phyloP scores from a whole-genome alignment of 1,140 invertebrate genomes.

The Platorchestia sp. region DNA sequence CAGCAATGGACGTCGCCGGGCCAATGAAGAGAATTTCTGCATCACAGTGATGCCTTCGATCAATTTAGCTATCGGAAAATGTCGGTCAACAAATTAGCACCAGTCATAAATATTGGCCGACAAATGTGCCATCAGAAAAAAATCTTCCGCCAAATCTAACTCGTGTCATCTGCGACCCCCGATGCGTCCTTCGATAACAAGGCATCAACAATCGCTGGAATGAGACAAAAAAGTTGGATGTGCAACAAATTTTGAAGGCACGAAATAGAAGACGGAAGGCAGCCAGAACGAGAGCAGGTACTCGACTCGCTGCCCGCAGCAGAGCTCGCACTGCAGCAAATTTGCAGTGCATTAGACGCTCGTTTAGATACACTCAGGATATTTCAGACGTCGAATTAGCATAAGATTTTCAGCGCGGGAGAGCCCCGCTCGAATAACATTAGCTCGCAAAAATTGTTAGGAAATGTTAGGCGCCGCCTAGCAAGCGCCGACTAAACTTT shows the following conservation, averaged over 20 bases:
- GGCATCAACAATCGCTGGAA: background rate
- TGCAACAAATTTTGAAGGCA: background rate
- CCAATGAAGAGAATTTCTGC: background rate
- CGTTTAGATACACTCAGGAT: constrained; percentile 47
- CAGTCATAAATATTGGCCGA: no score
- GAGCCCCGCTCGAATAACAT: background rate
- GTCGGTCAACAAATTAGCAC: background rate
- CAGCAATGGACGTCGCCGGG: no score
- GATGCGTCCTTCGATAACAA: background rate
- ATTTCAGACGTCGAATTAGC: constrained; percentile 41
- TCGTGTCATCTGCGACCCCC: background rate
- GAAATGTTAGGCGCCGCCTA: background rate
- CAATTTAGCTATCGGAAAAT: background rate
- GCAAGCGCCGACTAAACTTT: background rate
- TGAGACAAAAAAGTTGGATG: background rate
- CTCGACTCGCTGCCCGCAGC: background rate
- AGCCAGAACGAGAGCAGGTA: background rate
- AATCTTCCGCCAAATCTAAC: no score
- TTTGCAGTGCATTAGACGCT: background rate
- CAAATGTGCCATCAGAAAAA: no score
- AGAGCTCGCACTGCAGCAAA: background rate
- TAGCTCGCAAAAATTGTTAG: background rate
- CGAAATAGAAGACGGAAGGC: background rate
- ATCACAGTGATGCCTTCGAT: background rate
- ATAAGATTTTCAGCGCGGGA: constrained; percentile 14